Conservation (phyloP, 2,797 vertebrate species). For the Serranus cabrilla region DNA sequence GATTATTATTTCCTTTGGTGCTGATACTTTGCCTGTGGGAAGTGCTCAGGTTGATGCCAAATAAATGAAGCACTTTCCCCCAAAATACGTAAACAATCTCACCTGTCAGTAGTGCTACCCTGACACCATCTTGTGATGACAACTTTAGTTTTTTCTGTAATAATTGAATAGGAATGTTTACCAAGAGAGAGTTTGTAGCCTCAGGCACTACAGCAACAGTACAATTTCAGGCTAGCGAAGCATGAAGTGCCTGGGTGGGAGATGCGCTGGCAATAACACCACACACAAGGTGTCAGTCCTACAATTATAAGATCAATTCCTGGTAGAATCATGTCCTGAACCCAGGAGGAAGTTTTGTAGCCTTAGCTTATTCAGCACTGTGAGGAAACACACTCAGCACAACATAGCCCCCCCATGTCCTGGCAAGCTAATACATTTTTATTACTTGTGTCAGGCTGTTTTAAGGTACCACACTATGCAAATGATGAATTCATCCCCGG, state of each 20-base stretch:
- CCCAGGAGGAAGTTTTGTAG: slow-evolving; percentile 72
- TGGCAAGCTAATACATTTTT: slow-evolving; percentile 83
- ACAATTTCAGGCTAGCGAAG: slow-evolving; percentile 29
- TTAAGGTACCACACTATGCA: slow-evolving; percentile 81
- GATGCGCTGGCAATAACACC: slow-evolving; percentile 46
- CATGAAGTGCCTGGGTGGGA: slow-evolving; percentile 27
- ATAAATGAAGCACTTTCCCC: slow-evolving; percentile 29
- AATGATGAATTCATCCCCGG: slow-evolving; percentile 77
- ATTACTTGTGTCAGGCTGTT: slow-evolving; percentile 83
- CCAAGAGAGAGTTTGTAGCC: slow-evolving; percentile 44
- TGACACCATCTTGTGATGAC: slow-evolving; percentile 36
- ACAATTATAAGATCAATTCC: slow-evolving; percentile 74
- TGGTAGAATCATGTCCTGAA: slow-evolving; percentile 69
- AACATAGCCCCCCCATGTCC: slow-evolving; percentile 65
- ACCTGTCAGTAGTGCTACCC: slow-evolving; percentile 33
- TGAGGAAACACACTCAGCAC: slow-evolving; percentile 79
- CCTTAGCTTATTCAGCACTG: slow-evolving; percentile 80
- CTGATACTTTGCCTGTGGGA: slow-evolving; percentile 53
- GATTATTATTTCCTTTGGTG: slow-evolving; percentile 69
- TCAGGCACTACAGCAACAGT: slow-evolving; percentile 42
- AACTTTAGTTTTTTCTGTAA: slow-evolving; percentile 30
- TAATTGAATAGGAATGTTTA: slow-evolving; percentile 57
- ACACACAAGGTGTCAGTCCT: slow-evolving; percentile 62
- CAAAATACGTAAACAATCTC: not conserved
- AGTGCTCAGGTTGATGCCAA: slow-evolving; percentile 43